Base-by-base conservation (phyloP, 2,113 vertebrate genomes). In the Vombatus ursinus region DNA sequence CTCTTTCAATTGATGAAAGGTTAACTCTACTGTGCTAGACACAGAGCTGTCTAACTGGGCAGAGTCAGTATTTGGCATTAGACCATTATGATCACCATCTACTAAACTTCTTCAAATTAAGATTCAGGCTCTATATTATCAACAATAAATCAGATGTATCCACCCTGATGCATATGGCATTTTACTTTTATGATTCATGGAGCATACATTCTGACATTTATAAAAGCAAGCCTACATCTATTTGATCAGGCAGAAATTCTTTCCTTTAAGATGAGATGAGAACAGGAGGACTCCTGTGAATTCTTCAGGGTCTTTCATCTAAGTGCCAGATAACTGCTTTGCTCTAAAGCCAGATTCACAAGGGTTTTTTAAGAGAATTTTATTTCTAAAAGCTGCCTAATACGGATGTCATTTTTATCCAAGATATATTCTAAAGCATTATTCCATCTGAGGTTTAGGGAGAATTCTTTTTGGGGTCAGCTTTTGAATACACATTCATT, bases 171-270 rank as follows among this genome's bases (percentile, higher is more conserved):
- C 94, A 96, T 97, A 97, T n/a, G 96, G 49, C n/a, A 96, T 51
- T 48, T 95, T 95, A 89, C 51, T 95, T 97, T 95, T 89, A 95
- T 50, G 52, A 90, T 68, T 95, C 93, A 96, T 94, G 89, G 93
- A 97, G 95, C 91, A 96, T 90, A 89, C 90, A 93, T 93, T 98
- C 94, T 91, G 95, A 89, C 50, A 92, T 95, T 93, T 90, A 90
- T 93, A 94, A 96, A 97, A 96, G 91, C 50, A 95, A 96, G 92
- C 8, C 77, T 19, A 90, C 91, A 96, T 90, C 93, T 95, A 96
- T 91, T 94, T 96, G 93, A 96, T 95, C 94, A 97, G 31, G 95
- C 61, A 97, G 91, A 94, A 97, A 96, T 94, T 96, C 95, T 97
- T 97, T 95, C 93, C 95, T 93, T 96, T 96, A 47, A 96, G 94